Percentiles rank a stretch among this genome's conserved stretches.
Evolutionary conservation across 2,113 vertebrate species (phyloP).

Genomic region (Gambusia affinis): DNA sequence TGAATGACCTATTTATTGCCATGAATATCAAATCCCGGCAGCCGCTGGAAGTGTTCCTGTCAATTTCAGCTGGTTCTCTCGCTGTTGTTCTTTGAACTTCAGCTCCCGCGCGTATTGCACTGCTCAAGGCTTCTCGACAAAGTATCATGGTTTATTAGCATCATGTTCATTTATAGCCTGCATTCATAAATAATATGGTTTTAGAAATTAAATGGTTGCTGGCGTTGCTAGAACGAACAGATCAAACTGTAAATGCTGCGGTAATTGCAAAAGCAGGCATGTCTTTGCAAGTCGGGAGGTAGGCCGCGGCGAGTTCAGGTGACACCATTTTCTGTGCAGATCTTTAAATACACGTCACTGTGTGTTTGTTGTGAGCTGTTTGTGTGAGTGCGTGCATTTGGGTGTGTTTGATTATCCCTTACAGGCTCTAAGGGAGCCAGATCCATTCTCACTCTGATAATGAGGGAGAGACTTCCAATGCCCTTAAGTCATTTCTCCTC

Average conservation of each 20-base stretch:
- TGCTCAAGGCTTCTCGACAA: slow-evolving; percentile 53
- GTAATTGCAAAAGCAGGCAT: slow-evolving; percentile 8
- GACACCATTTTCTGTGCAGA: slow-evolving; percentile 14
- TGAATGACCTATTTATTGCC: slow-evolving; percentile 67
- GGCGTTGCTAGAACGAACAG: slow-evolving; percentile 20
- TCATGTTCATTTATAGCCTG: slow-evolving; percentile 62
- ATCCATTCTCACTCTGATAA: slow-evolving; percentile 80
- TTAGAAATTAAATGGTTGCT: slow-evolving; percentile 38
- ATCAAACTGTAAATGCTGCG: not conserved
- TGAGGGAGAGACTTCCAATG: slow-evolving; percentile 76
- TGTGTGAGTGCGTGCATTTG: slow-evolving; percentile 42
- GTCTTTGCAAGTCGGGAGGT: slow-evolving; percentile 24
- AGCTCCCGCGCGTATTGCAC: slow-evolving; percentile 48
- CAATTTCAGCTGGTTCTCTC: slow-evolving; percentile 67
- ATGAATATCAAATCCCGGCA: slow-evolving; percentile 65
- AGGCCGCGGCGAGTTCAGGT: slow-evolving; percentile 25
- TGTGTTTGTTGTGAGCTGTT: slow-evolving; percentile 31
- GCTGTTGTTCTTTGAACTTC: slow-evolving; percentile 72
- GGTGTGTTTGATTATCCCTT: slow-evolving; percentile 76
- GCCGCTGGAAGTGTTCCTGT: slow-evolving; percentile 61
- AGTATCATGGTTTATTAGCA: slow-evolving; percentile 59
- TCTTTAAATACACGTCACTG: slow-evolving; percentile 17
- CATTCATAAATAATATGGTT: slow-evolving; percentile 43
- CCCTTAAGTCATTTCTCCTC: slow-evolving; percentile 77
- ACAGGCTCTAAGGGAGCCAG: slow-evolving; percentile 70